Percentiles rank a stretch among this genome's conserved stretches.
Conservation (phyloP, 2,113 vertebrate species). For the Suncus etruscus region DNA sequence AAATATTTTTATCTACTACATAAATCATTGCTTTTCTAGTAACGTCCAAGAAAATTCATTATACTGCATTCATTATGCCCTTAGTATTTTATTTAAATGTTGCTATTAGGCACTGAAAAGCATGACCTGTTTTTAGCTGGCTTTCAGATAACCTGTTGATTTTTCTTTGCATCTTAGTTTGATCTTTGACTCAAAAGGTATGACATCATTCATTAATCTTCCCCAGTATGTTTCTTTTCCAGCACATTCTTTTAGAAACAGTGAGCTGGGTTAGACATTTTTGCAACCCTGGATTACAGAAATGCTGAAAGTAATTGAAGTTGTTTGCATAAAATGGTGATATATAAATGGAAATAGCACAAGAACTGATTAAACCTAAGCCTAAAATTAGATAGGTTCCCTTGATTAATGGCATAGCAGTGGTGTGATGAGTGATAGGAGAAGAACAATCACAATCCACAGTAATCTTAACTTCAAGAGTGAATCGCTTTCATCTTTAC, state of each 20-base stretch:
- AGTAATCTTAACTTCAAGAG: background rate
- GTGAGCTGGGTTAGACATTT: constrained; percentile 39
- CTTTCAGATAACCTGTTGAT: background rate
- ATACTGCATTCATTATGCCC: background rate
- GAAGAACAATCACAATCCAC: background rate
- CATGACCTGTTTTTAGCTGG: background rate
- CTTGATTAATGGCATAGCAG: constrained; percentile 52
- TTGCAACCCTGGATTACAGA: constrained; percentile 42
- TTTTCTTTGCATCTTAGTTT: constrained; percentile 59
- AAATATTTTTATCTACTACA: constrained; percentile 39
- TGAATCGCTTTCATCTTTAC: background rate
- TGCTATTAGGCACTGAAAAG: background rate
- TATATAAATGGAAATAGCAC: constrained; percentile 67
- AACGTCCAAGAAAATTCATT: constrained; percentile 26
- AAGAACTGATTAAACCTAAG: constrained; percentile 66
- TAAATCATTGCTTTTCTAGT: constrained; percentile 1
- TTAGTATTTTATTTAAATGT: constrained; percentile 18
- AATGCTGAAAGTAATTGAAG: constrained; percentile 58
- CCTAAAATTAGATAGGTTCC: constrained; percentile 52
- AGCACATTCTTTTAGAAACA: background rate
- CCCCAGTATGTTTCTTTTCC: background rate
- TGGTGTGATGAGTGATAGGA: background rate
- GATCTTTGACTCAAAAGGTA: background rate
- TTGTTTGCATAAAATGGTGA: constrained; percentile 39
- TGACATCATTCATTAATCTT: background rate